These are phyloP conservation scores for Spea multiplicata DNA, from an alignment of 2,113 vertebrate genomes.

Conservation along the genomic window DNA sequence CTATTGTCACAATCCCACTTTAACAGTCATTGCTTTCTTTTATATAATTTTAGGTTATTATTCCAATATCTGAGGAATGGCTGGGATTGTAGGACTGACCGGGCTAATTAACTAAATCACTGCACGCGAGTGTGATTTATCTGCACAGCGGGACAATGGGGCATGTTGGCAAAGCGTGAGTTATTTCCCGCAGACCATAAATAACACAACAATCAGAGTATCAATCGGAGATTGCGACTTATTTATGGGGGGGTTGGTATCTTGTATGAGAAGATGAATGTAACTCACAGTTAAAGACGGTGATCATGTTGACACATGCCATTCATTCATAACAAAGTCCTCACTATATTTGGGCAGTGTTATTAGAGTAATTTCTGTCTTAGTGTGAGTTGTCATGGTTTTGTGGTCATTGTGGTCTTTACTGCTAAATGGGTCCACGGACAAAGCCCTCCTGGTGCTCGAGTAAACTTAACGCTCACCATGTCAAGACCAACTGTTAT, in stretches of 20 bases:
- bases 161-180: conserved; percentile 2
- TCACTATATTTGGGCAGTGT: conserved; percentile 16
- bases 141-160: not conserved
- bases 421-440: not conserved
- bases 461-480: not conserved
- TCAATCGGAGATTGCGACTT: conserved; percentile 19
- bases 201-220: conserved; percentile 21
- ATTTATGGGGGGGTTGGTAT: conserved; percentile 13
- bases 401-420: conserved; percentile 1
- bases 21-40: not conserved
- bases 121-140: not conserved
- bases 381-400: conserved; percentile 5
- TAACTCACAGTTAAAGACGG: conserved; percentile 13
- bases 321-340: conserved; percentile 17
- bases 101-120: not conserved
- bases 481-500: not conserved
- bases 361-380: conserved; percentile 22
- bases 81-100: not conserved
- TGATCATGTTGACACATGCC: not conserved
- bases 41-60: not conserved
- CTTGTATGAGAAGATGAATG: conserved; percentile 28
- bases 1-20: not conserved
- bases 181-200: conserved; percentile 1
- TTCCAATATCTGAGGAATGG: not conserved
- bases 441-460: conserved; percentile 8